Percentiles rank a stretch among this genome's conserved stretches.
These are phyloP conservation scores for Anoncus sp. DNA, from an alignment of 2,888 invertebrate species.

Conservation along the genomic window DNA sequence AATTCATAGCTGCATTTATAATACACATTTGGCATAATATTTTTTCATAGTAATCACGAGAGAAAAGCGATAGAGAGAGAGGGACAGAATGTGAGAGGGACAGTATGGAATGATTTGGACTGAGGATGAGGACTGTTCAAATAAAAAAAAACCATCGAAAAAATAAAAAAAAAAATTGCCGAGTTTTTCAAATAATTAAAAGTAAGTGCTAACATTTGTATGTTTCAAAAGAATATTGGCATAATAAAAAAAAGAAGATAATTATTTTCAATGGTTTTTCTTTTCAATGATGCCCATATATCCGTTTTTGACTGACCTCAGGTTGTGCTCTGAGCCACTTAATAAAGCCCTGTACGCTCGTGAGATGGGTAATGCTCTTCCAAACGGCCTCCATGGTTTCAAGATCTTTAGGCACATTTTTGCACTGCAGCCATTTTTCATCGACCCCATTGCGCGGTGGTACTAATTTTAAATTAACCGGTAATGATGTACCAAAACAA, in stretches of 20 bases:
- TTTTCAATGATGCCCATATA: background rate
- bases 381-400: constrained; percentile 87
- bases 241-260: background rate
- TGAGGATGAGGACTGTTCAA: background rate
- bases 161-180: background rate
- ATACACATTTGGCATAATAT: background rate
- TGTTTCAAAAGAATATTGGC: no score
- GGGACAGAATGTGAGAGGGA: background rate
- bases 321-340: constrained; percentile 73
- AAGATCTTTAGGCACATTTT: constrained; percentile 85
- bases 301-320: constrained; percentile 61
- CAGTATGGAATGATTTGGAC: background rate
- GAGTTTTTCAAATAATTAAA: background rate
- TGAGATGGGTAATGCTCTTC: constrained; percentile 86
- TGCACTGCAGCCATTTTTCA: constrained; percentile 85
- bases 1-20: constrained; percentile 13
- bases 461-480: constrained; percentile 84
- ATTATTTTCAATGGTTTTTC: background rate
- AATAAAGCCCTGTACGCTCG: constrained; percentile 75
- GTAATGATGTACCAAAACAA: constrained; percentile 85
- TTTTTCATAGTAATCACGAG: background rate
- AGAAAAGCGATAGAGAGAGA: background rate
- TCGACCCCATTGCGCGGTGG: constrained; percentile 85
- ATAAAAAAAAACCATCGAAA: background rate
- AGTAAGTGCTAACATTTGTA: background rate